Evolutionary conservation across 2,888 invertebrate genomes (phyloP).

Genomic region (Synanthedon myopaeformis): DNA sequence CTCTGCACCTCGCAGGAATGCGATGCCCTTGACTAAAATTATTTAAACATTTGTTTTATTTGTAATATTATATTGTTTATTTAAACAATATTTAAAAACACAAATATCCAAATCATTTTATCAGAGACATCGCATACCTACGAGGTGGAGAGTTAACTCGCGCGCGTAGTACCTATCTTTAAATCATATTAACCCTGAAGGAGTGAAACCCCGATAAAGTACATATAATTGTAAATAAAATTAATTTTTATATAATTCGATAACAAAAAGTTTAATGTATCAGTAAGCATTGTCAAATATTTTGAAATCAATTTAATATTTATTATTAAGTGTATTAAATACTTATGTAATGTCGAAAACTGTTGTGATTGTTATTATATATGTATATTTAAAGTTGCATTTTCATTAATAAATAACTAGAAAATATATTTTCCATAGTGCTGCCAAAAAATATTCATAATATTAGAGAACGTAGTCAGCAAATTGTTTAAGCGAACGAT

Average conservation of each 20-base stretch:
- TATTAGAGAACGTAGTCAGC: conserved; percentile 61
- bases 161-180: conserved; percentile 10
- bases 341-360: conserved; percentile 52
- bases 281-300: conserved; percentile 16
- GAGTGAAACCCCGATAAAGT: conserved; percentile 57
- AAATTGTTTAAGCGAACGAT: conserved; percentile 51
- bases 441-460: conserved; percentile 66
- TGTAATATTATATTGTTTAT: too few relatives aligned
- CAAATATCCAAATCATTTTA: too few relatives aligned
- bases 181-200: conserved; percentile 50
- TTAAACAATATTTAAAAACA: too few relatives aligned
- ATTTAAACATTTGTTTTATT: too few relatives aligned
- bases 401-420: conserved; percentile 59
- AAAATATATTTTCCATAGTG: conserved; percentile 70
- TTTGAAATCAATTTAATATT: conserved; percentile 33
- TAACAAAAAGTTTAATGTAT: neutral
- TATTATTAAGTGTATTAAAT: conserved; percentile 27
- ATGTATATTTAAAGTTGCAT: conserved; percentile 59
- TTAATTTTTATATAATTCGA: conserved; percentile 32
- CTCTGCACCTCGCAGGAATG: too few relatives aligned
- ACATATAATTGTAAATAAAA: conserved; percentile 50
- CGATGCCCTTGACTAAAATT: too few relatives aligned
- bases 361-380: conserved; percentile 63
- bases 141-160: too few relatives aligned
- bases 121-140: too few relatives aligned